A percentile compares a stretch with the other conserved stretches of the same genome.
Conservation (phyloP, 2,888 invertebrate genomes). For the Himalopsyche anomala region DNA sequence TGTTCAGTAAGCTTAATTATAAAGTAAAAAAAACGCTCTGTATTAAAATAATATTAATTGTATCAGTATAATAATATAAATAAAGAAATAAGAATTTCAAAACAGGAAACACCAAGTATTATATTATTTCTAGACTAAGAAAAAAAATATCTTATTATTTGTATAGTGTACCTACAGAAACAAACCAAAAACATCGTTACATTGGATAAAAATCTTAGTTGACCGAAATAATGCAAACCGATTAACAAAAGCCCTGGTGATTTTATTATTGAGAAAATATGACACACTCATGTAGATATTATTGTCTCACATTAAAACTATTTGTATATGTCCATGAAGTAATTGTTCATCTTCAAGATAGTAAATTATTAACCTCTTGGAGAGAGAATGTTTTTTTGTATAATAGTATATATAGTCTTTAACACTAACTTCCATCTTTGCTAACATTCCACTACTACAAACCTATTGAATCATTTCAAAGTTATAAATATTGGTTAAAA, state of each 20-base stretch:
- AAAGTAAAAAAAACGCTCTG: conserved; percentile 3
- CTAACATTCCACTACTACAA: too few relatives aligned
- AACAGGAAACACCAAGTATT: conserved; percentile 27
- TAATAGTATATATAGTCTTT: too few relatives aligned
- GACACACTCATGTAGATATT: background rate
- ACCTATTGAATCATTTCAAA: too few relatives aligned
- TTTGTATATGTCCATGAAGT: background rate
- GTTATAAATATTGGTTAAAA: too few relatives aligned
- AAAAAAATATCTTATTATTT: conserved; percentile 24
- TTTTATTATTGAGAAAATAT: background rate
- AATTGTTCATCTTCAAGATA: background rate
- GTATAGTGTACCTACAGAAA: background rate
- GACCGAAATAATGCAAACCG: background rate
- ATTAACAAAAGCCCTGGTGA: background rate
- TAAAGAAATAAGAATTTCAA: conserved; percentile 24
- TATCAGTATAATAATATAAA: background rate
- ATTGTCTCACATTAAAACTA: background rate
- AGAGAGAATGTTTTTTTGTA: too few relatives aligned
- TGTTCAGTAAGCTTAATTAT: conserved; percentile 35
- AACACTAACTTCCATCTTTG: too few relatives aligned
- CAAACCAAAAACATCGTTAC: background rate
- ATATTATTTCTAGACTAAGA: conserved; percentile 27
- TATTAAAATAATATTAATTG: conserved; percentile 20
- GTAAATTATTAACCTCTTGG: background rate
- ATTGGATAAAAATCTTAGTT: background rate